These are phyloP conservation scores for Oreochromis grahami DNA, from an alignment of 2,797 vertebrate genomes.

Conservation along the genomic window DNA sequence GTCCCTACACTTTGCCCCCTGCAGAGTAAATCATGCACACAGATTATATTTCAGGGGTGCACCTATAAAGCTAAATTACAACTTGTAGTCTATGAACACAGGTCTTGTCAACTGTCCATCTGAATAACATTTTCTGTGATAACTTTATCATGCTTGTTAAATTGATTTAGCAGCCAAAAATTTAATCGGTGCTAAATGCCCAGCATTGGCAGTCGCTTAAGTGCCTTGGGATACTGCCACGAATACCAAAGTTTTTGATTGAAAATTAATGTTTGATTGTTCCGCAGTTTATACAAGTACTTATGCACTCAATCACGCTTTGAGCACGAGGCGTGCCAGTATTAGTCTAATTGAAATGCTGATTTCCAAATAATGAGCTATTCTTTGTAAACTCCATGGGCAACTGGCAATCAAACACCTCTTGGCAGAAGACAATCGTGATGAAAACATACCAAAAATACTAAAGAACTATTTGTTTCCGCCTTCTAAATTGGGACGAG, in stretches of 20 bases:
- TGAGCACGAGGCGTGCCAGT: constrained; percentile 5
- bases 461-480: not conserved
- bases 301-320: constrained; percentile 1
- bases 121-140: constrained; percentile 9
- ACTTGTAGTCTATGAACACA: not conserved
- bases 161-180: constrained; percentile 29
- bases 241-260: constrained; percentile 38
- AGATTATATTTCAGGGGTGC: not conserved
- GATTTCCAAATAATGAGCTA: constrained; percentile 44
- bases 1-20: not conserved
- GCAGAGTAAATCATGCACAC: not conserved
- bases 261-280: constrained; percentile 39
- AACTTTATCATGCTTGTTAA: constrained; percentile 16
- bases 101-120: not conserved
- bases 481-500: not conserved
- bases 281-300: constrained; percentile 27
- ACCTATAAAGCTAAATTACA: not conserved
- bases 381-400: constrained; percentile 28
- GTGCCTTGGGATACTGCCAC: constrained; percentile 35
- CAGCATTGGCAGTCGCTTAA: constrained; percentile 23
- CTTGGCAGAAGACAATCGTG: constrained; percentile 14
- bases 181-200: constrained; percentile 23
- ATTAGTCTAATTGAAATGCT: constrained; percentile 35
- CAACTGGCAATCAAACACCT: not conserved
- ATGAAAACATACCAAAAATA: not conserved